A percentile compares a stretch with the other conserved stretches of the same genome.
Evolutionary conservation across 2,113 vertebrate genomes (phyloP).

Genomic region (Anhinga anhinga): DNA sequence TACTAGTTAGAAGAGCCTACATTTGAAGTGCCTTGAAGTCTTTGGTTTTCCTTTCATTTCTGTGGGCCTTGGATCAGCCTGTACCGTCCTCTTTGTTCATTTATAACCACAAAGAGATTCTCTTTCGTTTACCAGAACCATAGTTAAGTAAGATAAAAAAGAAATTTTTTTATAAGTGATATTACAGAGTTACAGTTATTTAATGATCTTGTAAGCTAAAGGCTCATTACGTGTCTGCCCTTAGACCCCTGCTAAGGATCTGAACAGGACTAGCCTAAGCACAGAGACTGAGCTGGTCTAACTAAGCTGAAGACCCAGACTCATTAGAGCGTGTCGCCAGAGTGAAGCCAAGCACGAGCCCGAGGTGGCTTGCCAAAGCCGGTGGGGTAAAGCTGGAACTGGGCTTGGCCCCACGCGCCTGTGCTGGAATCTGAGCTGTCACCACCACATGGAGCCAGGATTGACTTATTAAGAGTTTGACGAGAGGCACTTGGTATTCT

Average conservation of each 20-base stretch:
- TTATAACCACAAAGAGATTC: slow-evolving; percentile 41
- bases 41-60: slow-evolving; percentile 47
- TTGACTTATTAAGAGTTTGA: slow-evolving; percentile 50
- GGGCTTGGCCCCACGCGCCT: neutral
- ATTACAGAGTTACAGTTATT: neutral
- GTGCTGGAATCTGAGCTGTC: slow-evolving; percentile 83
- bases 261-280: neutral
- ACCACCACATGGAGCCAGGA: slow-evolving; percentile 75
- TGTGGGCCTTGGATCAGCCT: neutral
- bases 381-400: neutral
- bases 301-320: neutral
- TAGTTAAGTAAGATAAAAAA: neutral
- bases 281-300: neutral
- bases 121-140: slow-evolving; percentile 6
- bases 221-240: neutral
- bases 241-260: neutral
- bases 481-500: slow-evolving; percentile 10
- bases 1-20: slow-evolving; percentile 11
- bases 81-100: slow-evolving; percentile 40
- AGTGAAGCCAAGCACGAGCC: neutral
- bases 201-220: slow-evolving; percentile 1
- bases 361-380: neutral
- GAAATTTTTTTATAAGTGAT: neutral
- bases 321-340: fast-evolving
- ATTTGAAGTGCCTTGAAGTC: slow-evolving; percentile 44